Evolutionary conservation across 2,888 invertebrate genomes (phyloP), one percentile per base, ranked within the genome.

Genomic region (Pogonocherus hispidulus): DNA sequence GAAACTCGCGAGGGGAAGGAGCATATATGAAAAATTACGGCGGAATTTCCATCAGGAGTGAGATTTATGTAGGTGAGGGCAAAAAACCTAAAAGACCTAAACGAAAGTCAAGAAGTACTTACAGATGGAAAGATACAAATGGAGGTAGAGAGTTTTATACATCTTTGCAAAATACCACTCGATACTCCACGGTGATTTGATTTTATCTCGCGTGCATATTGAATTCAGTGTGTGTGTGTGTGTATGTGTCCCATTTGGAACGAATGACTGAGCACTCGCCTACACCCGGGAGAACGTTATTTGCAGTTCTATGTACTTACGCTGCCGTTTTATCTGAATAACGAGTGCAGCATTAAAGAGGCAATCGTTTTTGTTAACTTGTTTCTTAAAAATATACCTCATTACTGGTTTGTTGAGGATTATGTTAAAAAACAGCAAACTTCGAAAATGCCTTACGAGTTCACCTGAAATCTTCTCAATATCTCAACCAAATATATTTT

Each of bases 11-110:
- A 57, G 64, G 64, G 63, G 63, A 72, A 69, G 74, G 37, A 70
- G 66, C 72, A 75, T 75, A 72, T 72, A 76, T 76, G 78, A 78
- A 77, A 79, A 79, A 79, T 79, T 79, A 79, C 78, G 75, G 72
- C 72, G 69, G 76, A 73, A 71, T 75, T 76, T 75, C 74, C 70
- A 72, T 75, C 70, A 66, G 60, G 67, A 52, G 41, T 63, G 74
- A 72, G 79, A 79, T 79, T 77, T 79, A 79, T 79, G 68, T 67
- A 67, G 59, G 54, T 41, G 66, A 46, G 67, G 57, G 70, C 47
- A 54, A 63, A 57, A 71, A 71, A 70, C 55, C 63, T 66, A 71
- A 69, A 76, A 66, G 67, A 59, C 66, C 69, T 73, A 70, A 70
- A 66, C 70, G 69, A 72, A 72, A 71, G 75, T 74, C 72, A 67